phyloP scores from a whole-genome alignment of 2,888 invertebrate genomes.

The Atherix ibis region DNA sequence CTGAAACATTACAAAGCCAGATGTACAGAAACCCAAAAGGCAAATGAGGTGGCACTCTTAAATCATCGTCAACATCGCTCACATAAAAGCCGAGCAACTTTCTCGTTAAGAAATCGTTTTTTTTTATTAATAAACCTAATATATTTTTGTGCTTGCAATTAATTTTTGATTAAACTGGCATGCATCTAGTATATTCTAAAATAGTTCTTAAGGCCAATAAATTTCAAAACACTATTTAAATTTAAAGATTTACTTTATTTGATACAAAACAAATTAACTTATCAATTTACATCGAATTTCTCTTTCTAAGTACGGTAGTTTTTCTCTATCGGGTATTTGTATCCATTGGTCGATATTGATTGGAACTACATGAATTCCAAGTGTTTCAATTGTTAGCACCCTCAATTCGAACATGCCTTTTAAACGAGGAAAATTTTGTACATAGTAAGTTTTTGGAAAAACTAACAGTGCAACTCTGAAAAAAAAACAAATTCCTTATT shows the following conservation, averaged over 20 bases:
- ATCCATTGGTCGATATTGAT: slow-evolving; percentile 6
- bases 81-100: too few species aligned
- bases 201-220: not conserved
- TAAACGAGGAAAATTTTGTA: slow-evolving; percentile 4
- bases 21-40: too few species aligned
- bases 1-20: too few species aligned
- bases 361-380: slow-evolving; percentile 2
- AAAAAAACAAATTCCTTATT: slow-evolving; percentile 4
- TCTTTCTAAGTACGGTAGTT: slow-evolving; percentile 7
- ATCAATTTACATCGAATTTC: slow-evolving; percentile 4
- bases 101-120: too few species aligned
- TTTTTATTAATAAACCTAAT: too few species aligned
- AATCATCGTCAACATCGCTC: too few species aligned
- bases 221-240: too few species aligned
- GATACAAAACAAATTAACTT: not conserved
- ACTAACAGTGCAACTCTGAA: slow-evolving; percentile 8
- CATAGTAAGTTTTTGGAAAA: slow-evolving; percentile 7
- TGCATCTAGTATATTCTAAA: too few species aligned
- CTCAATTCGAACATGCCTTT: slow-evolving; percentile 9
- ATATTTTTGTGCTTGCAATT: too few species aligned
- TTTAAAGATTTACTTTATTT: not conserved
- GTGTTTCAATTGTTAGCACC: slow-evolving; percentile 7
- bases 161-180: too few species aligned
- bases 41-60: too few species aligned
- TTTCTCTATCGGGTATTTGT: slow-evolving; percentile 7